Evolutionary conservation across 1,140 invertebrate genomes (phyloP), one percentile per base, ranked within the genome.

Genomic region (Drosophila sturtevanti): DNA sequence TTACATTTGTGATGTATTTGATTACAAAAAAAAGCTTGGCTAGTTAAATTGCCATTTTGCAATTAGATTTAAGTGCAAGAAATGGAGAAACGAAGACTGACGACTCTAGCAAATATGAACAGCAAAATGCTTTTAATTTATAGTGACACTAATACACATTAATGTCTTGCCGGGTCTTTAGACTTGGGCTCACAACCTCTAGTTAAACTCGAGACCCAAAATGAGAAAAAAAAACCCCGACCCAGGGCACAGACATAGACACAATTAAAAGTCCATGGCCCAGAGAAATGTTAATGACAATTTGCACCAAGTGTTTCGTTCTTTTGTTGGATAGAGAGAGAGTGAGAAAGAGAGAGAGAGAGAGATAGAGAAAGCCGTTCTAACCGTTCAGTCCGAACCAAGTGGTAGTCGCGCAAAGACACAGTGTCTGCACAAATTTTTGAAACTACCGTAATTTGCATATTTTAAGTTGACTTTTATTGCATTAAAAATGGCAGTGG

Each of bases 391-490:
- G 18, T 24, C 51, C 14, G 14, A 27, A n/a, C 54, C 22, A 55
- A 31, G 24, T 27, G 52, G 14, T 14, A 31, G 52, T 34, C 54
- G 54, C 54, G 54, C 41, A 48, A 48, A 48, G 72, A 68, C 64
- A 61, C 84, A 68, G 66, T 73, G 79, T 79, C 69, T 80, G 84
- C 79, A 87, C 76, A 87, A 87, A 87, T 89, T 85, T 78, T 72
- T 68, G 84, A 87, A 87, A 87, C 84, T 87, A 87, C 79, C 79
- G 84, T 87, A 87, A 87, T 87, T 87, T 87, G 84, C 84, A 87
- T 87, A 87, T 87, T 87, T 87, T 87, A 87, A 87, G 84, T 87
- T 87, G 84, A 87, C 84, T 87, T 87, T 87, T 87, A 87, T 87
- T 87, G 84, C 84, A 87, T 87, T 87, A 87, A 87, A 89, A 89